Conservation (phyloP, 2,797 vertebrate species). For the Antennarius maculatus region DNA sequence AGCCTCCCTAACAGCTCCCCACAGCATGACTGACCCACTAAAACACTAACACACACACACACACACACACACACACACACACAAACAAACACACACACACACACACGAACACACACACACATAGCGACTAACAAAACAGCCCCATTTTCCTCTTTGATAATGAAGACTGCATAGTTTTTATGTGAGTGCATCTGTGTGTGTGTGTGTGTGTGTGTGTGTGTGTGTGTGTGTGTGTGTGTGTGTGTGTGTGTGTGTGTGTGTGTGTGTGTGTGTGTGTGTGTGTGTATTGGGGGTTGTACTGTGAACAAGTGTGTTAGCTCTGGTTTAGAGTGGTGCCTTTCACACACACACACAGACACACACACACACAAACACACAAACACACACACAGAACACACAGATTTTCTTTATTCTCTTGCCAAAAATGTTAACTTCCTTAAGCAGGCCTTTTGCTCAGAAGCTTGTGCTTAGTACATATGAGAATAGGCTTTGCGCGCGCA, state of each 20-base stretch:
- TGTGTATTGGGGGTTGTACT: conserved; percentile 16
- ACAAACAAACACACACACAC: conserved; percentile 29
- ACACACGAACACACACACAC: conserved; percentile 27
- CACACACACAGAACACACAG: conserved; percentile 14
- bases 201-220: background rate
- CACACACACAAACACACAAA: conserved; percentile 7
- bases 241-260: conserved; percentile 7
- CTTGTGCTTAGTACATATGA: conserved; percentile 52
- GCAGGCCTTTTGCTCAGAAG: conserved; percentile 57
- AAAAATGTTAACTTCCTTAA: conserved; percentile 72
- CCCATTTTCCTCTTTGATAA: conserved; percentile 64
- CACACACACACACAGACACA: conserved; percentile 3
- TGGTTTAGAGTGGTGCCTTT: conserved; percentile 40
- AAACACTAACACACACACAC: conserved; percentile 34
- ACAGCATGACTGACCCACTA: conserved; percentile 75
- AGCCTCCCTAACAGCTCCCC: conserved; percentile 63
- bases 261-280: background rate
- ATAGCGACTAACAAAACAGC: conserved; percentile 43
- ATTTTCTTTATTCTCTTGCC: conserved; percentile 63
- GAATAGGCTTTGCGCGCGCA: conserved; percentile 40
- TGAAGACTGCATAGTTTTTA: conserved; percentile 49
- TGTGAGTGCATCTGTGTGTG: conserved; percentile 19
- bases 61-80: conserved; percentile 20
- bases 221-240: background rate
- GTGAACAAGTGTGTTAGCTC: conserved; percentile 43